Evolutionary conservation across 1,140 invertebrate species (phyloP).

Genomic region (Cheumatopsyche charites): DNA sequence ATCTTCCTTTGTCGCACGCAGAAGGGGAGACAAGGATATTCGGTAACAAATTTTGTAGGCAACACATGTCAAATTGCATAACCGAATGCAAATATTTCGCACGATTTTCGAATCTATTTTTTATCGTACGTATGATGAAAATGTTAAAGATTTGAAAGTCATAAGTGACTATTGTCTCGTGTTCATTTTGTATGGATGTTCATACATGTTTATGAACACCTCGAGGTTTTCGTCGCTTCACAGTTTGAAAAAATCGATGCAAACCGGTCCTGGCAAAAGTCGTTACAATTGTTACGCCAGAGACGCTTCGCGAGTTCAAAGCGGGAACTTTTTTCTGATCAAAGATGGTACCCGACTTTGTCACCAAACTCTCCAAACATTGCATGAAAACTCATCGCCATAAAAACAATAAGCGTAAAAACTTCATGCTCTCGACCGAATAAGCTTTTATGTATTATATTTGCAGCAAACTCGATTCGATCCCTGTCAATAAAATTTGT

Average conservation of each 20-base stretch:
- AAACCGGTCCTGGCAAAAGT: slow-evolving; percentile 45
- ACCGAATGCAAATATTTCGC: too few relatives aligned
- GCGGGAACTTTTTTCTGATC: slow-evolving; percentile 35
- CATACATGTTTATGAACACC: slow-evolving; percentile 35
- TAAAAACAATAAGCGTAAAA: too few relatives aligned
- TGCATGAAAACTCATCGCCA: neutral
- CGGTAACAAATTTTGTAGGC: neutral
- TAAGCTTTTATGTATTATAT: too few relatives aligned
- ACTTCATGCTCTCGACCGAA: too few relatives aligned
- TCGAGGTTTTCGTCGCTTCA: slow-evolving; percentile 43
- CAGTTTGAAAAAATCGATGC: slow-evolving; percentile 29
- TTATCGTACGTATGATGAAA: too few relatives aligned
- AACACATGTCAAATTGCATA: too few relatives aligned
- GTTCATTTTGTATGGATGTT: slow-evolving; percentile 36
- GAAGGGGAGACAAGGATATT: neutral
- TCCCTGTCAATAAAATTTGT: neutral
- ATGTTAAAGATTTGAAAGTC: too few relatives aligned
- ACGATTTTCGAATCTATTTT: too few relatives aligned
- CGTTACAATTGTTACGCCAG: slow-evolving; percentile 45
- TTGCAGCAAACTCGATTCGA: neutral
- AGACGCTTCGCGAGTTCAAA: neutral
- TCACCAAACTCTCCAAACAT: slow-evolving; percentile 33
- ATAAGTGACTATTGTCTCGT: slow-evolving; percentile 21
- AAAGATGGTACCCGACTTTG: slow-evolving; percentile 3
- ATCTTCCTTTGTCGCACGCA: slow-evolving; percentile 41